Evolutionary conservation across 2,797 vertebrate species (phyloP), one percentile per base, ranked within the genome.

Genomic region (Halcyon chelicuti): DNA sequence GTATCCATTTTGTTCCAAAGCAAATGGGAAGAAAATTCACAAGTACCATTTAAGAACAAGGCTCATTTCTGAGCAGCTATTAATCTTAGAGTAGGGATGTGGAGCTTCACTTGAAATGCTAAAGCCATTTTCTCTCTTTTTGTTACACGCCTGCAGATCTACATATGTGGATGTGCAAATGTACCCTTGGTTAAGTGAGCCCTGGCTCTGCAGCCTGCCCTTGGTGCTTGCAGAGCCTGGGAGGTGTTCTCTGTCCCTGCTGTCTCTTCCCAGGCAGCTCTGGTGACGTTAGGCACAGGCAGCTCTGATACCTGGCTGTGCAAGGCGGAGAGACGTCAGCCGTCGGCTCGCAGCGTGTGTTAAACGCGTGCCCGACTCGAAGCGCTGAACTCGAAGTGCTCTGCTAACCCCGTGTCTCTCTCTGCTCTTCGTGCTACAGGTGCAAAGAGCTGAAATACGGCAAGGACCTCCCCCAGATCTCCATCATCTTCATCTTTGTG

Each of bases 401-500:
- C 39, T 37, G 68, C 66, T 94, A 49, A 96, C 49, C 15, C 71
- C 18, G 7, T 33, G 14, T 2, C 0, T 14, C 47, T 3, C 16
- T 88, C n/a, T 74, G 26, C 74, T 19, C 29, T 51, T 65, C 0
- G 4, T 78, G 40, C 10, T 90, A 7, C 98, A 99, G 99, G 98
- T 99, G 99, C 96, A 99, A 98, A 97, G 99, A 99, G 97, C 97
- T 98, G 94, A 98, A 97, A 86, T 99, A 99, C 14, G 95, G 98
- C 3, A 98, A 98, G 97, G 99, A 99, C 88, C 98, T 99, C 28
- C 99, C 99, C 2, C 99, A 99, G 98, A 99, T 99, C 96, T 99
- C 99, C 95, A 98, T 99, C 94, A 99, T 99, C 93, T 99, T 99
- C 95, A 99, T 99, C 98, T 99, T 99, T 1, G 99, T 99, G 95